Conservation (phyloP, 2,797 vertebrate species). For the Caiman crocodilus region DNA sequence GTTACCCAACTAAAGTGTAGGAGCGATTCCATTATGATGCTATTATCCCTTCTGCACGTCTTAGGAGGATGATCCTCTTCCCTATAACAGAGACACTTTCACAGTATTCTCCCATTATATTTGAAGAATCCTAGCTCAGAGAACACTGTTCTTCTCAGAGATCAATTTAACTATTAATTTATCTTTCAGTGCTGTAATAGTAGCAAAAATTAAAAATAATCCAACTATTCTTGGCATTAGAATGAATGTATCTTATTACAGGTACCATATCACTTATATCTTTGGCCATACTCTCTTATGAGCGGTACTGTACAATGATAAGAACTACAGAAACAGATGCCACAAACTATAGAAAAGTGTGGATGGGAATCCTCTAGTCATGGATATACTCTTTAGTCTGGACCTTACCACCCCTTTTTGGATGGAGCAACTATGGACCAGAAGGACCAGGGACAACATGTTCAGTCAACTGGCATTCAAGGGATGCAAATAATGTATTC, state of each 20-base stretch:
- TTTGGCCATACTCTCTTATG: conserved; percentile 87
- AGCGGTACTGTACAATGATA: conserved; percentile 87
- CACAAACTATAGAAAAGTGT: conserved; percentile 85
- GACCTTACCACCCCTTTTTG: conserved; percentile 85
- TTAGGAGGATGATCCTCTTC: no score
- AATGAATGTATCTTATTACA: conserved; percentile 35
- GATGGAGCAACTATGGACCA: conserved; percentile 88
- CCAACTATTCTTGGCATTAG: background rate
- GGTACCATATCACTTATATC: conserved; percentile 88
- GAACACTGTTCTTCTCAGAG: background rate
- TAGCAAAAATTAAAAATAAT: background rate
- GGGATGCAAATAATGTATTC: conserved; percentile 82
- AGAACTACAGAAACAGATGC: conserved; percentile 82
- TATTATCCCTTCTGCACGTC: no score
- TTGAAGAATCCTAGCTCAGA: background rate
- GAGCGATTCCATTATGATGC: no score
- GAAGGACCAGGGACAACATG: conserved; percentile 89
- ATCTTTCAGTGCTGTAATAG: background rate
- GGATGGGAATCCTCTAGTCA: conserved; percentile 81
- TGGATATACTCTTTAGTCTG: conserved; percentile 88
- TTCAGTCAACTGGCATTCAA: conserved; percentile 87
- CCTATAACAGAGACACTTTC: no score
- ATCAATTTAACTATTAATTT: background rate
- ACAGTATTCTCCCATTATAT: background rate
- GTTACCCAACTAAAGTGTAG: no score